phyloP scores from a whole-genome alignment of 2,888 invertebrate species.

The Thalpophila matura region DNA sequence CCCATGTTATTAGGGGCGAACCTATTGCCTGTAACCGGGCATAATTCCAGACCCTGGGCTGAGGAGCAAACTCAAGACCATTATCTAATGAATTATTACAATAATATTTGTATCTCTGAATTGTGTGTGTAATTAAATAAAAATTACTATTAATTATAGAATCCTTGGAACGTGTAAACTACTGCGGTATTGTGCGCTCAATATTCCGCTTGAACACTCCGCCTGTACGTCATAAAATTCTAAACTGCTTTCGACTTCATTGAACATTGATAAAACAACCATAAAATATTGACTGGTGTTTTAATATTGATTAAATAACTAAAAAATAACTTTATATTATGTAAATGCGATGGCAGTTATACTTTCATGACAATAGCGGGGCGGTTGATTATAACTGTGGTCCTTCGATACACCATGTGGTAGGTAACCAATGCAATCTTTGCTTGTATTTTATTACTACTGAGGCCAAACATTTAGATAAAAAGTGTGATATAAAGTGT shows the following conservation, averaged over 20 bases:
- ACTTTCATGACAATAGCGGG: background rate
- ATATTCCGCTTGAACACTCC: background rate
- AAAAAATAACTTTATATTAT: too few species aligned
- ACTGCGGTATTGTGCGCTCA: constrained; percentile 4
- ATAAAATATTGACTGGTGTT: too few species aligned
- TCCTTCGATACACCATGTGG: background rate
- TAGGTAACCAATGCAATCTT: too few species aligned
- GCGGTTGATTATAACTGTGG: background rate
- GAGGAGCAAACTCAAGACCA: too few species aligned
- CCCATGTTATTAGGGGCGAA: too few species aligned
- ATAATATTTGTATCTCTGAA: too few species aligned
- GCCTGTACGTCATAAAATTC: background rate
- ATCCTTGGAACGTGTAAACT: constrained; percentile 11
- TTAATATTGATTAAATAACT: background rate
- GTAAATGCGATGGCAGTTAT: background rate
- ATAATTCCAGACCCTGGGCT: too few species aligned
- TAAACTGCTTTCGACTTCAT: background rate
- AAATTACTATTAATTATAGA: background rate
- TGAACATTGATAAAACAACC: background rate
- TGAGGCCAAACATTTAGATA: too few species aligned
- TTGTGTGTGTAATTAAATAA: background rate
- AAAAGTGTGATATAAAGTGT: too few species aligned
- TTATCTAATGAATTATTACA: too few species aligned
- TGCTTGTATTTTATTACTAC: too few species aligned
- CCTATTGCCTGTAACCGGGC: too few species aligned